These are phyloP conservation scores for Drosophila longiperda DNA, from an alignment of 2,888 invertebrate species.

Conservation along the genomic window DNA sequence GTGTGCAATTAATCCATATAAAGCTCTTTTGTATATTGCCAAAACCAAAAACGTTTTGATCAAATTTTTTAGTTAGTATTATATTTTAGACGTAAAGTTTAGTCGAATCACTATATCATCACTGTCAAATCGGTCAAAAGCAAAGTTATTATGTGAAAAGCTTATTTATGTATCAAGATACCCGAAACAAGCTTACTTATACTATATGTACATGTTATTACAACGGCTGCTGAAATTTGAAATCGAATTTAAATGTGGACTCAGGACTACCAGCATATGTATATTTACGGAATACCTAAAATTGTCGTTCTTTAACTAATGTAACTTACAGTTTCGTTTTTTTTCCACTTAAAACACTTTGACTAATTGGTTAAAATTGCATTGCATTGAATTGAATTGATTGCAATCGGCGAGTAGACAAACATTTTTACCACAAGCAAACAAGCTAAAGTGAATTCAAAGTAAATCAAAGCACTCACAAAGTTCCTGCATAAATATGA, in stretches of 20 bases:
- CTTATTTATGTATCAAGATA: background rate
- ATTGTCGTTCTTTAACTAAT: background rate
- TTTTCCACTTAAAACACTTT: conserved; percentile 14
- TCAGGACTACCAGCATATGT: background rate
- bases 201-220: background rate
- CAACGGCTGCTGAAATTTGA: background rate
- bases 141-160: background rate
- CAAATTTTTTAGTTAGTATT: background rate
- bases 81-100: too few relatives aligned
- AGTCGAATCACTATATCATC: background rate
- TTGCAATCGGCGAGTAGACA: conserved; percentile 18
- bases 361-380: conserved; percentile 43
- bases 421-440: conserved; percentile 40
- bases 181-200: background rate
- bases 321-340: conserved; percentile 13
- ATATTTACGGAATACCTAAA: background rate
- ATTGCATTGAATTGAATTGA: background rate
- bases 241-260: background rate
- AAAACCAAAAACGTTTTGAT: conserved; percentile 21
- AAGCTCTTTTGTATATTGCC: conserved; percentile 13
- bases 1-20: conserved; percentile 3
- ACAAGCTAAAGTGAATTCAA: conserved; percentile 13
- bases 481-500: conserved; percentile 18
- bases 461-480: conserved; percentile 1
- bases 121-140: background rate